Evolutionary conservation across 1,140 invertebrate genomes (phyloP).

Genomic region (Odontomachus brunneus): DNA sequence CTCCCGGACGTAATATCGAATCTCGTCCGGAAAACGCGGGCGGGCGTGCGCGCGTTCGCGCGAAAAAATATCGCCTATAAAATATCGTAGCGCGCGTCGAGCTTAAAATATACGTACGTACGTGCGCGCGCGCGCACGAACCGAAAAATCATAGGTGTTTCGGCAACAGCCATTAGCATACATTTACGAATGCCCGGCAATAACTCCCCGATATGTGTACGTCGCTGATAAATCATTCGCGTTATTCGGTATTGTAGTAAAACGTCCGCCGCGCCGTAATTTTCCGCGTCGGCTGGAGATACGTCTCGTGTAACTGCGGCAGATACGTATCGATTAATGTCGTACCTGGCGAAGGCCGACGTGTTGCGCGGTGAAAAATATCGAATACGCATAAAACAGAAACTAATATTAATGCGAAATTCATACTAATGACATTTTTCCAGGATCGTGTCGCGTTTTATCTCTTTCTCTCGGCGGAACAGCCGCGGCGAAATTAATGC

Average conservation of each 20-base stretch:
- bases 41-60: background rate
- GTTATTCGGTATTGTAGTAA: conserved; percentile 62
- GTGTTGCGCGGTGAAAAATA: conserved; percentile 3
- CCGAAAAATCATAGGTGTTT: conserved; percentile 59
- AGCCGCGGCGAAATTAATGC: background rate
- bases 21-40: conserved; percentile 30
- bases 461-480: background rate
- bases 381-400: conserved; percentile 30
- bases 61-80: conserved; percentile 45
- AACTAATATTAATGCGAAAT: conserved; percentile 1
- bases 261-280: conserved; percentile 45
- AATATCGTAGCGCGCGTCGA: conserved; percentile 32
- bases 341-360: conserved; percentile 25
- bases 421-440: conserved; percentile 12
- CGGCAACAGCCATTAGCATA: conserved; percentile 63
- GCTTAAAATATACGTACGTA: conserved; percentile 38
- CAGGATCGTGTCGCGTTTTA: background rate
- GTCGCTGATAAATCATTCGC: conserved; percentile 59
- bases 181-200: conserved; percentile 60
- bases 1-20: conserved; percentile 32
- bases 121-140: background rate
- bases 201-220: conserved; percentile 47
- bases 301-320: conserved; percentile 26
- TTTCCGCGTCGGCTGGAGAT: conserved; percentile 50
- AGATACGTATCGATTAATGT: conserved; percentile 57